Base-by-base conservation (phyloP, 2,113 vertebrate species). In the Corythornis madagascariensis region DNA sequence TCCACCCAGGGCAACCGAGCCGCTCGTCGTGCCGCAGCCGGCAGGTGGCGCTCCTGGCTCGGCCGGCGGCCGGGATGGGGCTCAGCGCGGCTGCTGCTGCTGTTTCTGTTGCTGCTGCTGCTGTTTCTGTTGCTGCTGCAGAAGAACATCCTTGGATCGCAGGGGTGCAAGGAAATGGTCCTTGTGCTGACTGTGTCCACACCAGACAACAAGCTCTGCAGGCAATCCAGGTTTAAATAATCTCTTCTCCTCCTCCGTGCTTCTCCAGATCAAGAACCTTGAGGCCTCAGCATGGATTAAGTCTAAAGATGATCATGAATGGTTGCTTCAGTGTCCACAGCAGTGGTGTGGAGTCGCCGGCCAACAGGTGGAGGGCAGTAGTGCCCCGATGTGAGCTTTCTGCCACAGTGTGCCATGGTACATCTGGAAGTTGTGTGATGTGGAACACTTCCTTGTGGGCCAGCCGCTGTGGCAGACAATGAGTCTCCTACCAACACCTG, bases 41-140 rank as follows among this genome's bases (percentile, higher is more conserved):
- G 81, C 86, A 96, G 96, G 74, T 89, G 96, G 94, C 82, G 88
- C 93, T 92, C 90, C 87, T n/a, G 16, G 61, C 89, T 18, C 55
- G 52, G 78, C 31, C 55, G 53, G 78, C 2, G 1, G 53, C 61
- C 4, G 13, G 35, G 38, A 38, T 19, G 82, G 0, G 0, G 26
- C 83, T 75, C 83, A 13, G 66, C 6, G 1, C 48, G 7, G 55
- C 17, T 31, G 16, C 26, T 33, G 47, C 71, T 5, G 21, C 48
- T 13, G 11, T 22, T 13, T 12, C 22, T 24, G 21, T 22, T 50
- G 8, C 47, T 47, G 78, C 71, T 4, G 16, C 45, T 4, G 45
- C 45, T 47, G 45, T 19, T 47, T 9, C 45, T 47, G 53, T 9
- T 28, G 25, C 28, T 45, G 52, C 65, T 5, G 85, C 83, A 15